phyloP scores from a whole-genome alignment of 1,140 invertebrate species.

The Lordiphosa mommai region DNA sequence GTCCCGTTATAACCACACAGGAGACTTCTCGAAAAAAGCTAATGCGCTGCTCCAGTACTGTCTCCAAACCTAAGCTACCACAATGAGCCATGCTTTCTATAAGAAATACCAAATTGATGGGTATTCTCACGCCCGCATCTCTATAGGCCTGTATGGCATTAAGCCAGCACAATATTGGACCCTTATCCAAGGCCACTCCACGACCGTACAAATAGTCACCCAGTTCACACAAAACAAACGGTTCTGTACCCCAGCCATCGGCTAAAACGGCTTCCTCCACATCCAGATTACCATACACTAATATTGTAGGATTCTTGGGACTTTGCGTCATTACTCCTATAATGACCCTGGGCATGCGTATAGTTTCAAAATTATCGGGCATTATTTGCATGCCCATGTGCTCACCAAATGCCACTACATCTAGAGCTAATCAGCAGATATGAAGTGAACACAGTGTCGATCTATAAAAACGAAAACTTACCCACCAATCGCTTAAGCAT shows the following conservation, averaged over 20 bases:
- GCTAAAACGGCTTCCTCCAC: constrained; percentile 94
- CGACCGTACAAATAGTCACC: constrained; percentile 94
- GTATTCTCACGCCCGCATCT: constrained; percentile 85
- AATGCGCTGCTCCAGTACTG: constrained; percentile 78
- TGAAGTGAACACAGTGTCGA: too few species aligned
- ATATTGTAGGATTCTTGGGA: constrained; percentile 91
- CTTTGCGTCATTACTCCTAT: constrained; percentile 10
- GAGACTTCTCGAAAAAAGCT: constrained; percentile 91
- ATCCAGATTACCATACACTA: constrained; percentile 98
- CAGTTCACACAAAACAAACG: constrained; percentile 92
- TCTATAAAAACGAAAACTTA: not conserved
- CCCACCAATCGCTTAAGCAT: constrained; percentile 19
- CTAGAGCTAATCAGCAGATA: not conserved
- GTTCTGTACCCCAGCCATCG: constrained; percentile 97
- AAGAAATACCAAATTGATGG: constrained; percentile 96
- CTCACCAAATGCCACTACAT: constrained; percentile 32
- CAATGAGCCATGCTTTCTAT: constrained; percentile 99
- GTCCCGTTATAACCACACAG: constrained; percentile 97
- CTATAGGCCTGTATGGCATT: constrained; percentile 95
- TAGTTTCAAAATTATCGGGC: not conserved
- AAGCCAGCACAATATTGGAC: constrained; percentile 93
- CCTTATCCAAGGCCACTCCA: constrained; percentile 97
- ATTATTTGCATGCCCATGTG: constrained; percentile 28
- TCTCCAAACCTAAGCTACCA: constrained; percentile 95
- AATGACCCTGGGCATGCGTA: constrained; percentile 21